Evolutionary conservation across 2,113 vertebrate genomes (phyloP), one percentile per base, ranked within the genome.

Genomic region (Sapajus apella): DNA sequence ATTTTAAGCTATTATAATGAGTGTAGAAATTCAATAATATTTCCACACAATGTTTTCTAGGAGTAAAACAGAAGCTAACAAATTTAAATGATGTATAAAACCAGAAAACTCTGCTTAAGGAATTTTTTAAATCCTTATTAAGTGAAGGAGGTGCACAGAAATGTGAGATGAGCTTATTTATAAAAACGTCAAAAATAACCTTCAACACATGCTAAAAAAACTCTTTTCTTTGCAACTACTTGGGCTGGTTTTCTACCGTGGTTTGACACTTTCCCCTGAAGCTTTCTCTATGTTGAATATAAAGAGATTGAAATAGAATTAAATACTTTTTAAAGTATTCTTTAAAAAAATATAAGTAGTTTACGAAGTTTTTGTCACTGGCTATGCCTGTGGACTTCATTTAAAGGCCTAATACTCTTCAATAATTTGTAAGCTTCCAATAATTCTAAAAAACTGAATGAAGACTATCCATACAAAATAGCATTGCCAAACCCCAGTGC

Each of bases 141-240:
- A 94, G 87, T 88, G 82, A 86, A 96, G 55, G 56, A 94, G 95
- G 43, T 56, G 9, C 56, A 76, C 66, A 94, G 75, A 92, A 92
- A 94, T 87, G 80, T 68, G 64, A n/a, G 35, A 94, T 70, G 32
- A 94, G 52, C 37, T 92, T 97, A 95, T 97, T 96, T 97, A 97
- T 91, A 90, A 93, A 90, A 90, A 91, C 93, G 84, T 95, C 77
- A 97, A 95, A 97, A 96, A 94, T 87, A 95, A 91, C 79, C 93
- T 91, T 92, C 37, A 96, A 94, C 75, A 91, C 32, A 94, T 90
- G 83, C 43, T 93, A 50, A 87, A 96, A 10, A 8, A 2, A 20
- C 61, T 68, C 32, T 80, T 72, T 95, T 88, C 68, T 95, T 94
- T 81, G 37, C n/a, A 93, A 17, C 83, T 25, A 25, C 8, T 81